phyloP scores from a whole-genome alignment of 2,113 vertebrate species.

The Hemiscyllium ocellatum region DNA sequence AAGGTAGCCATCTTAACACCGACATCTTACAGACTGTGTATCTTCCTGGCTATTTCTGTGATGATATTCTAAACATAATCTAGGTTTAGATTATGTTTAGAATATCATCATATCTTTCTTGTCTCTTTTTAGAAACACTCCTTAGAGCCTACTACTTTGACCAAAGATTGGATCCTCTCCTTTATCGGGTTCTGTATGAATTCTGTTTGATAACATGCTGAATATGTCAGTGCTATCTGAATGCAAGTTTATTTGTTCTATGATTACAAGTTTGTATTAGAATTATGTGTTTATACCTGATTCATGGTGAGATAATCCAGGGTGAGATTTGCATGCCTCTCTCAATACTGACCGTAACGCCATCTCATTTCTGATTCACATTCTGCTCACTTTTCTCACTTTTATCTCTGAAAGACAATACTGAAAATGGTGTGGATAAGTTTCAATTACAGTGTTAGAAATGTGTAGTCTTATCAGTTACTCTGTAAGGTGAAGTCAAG shows the following conservation, averaged over 20 bases:
- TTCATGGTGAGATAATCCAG: background rate
- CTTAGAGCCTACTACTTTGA: background rate
- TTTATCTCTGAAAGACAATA: background rate
- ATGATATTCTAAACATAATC: background rate
- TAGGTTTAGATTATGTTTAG: too few species aligned
- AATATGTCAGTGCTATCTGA: background rate
- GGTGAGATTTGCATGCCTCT: background rate
- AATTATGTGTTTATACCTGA: background rate
- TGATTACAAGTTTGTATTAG: background rate
- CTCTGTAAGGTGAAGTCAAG: background rate
- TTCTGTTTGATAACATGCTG: background rate
- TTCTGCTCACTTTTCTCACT: background rate
- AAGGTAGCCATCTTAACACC: too few species aligned
- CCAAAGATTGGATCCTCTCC: background rate
- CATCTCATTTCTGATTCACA: background rate
- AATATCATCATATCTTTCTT: too few species aligned
- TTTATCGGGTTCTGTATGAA: background rate
- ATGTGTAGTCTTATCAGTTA: background rate
- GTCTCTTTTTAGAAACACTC: background rate
- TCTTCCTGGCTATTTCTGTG: background rate
- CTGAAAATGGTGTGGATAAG: background rate
- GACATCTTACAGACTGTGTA: too few species aligned
- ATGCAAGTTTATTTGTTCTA: background rate
- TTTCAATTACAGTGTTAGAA: background rate
- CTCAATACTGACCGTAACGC: background rate